These are phyloP conservation scores for Phaethornis superciliosus DNA, from an alignment of 2,113 vertebrate genomes.

Conservation along the genomic window DNA sequence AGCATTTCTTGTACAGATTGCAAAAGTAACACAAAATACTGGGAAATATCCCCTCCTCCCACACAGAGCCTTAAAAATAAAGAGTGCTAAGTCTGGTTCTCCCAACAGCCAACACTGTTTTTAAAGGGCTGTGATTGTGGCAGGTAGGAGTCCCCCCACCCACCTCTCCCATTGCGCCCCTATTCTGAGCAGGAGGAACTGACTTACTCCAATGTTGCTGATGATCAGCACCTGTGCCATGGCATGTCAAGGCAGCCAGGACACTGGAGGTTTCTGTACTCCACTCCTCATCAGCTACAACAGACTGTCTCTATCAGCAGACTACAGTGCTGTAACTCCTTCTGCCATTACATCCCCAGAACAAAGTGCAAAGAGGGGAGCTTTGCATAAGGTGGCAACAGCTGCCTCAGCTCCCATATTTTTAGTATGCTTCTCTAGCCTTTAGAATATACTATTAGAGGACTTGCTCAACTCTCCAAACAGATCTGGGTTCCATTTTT, in stretches of 20 bases:
- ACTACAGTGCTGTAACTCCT: neutral
- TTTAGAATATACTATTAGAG: neutral
- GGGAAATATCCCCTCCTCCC: constrained; percentile 65
- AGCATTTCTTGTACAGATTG: constrained; percentile 59
- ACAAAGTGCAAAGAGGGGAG: neutral
- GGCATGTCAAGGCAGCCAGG: rapidly evolving
- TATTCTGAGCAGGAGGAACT: constrained; percentile 7
- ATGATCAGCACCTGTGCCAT: rapidly evolving
- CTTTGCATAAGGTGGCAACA: rapidly evolving
- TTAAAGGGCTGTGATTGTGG: constrained; percentile 38
- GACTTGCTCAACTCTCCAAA: neutral
- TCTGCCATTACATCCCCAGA: neutral
- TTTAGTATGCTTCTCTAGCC: neutral
- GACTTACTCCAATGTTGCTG: neutral
- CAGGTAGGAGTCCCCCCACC: constrained; percentile 59
- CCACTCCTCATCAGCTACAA: neutral
- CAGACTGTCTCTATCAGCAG: neutral
- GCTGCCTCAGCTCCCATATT: neutral
- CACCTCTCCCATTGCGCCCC: constrained; percentile 51
- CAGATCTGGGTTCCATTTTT: neutral
- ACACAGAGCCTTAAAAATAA: constrained; percentile 64
- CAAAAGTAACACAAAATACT: constrained; percentile 42
- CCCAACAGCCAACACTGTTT: constrained; percentile 54
- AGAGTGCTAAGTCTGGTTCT: constrained; percentile 62
- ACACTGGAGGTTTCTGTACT: neutral